A percentile compares a stretch with the other conserved stretches of the same genome.
Conservation (phyloP, 2,113 vertebrate species). For the Pelusios castaneus region DNA sequence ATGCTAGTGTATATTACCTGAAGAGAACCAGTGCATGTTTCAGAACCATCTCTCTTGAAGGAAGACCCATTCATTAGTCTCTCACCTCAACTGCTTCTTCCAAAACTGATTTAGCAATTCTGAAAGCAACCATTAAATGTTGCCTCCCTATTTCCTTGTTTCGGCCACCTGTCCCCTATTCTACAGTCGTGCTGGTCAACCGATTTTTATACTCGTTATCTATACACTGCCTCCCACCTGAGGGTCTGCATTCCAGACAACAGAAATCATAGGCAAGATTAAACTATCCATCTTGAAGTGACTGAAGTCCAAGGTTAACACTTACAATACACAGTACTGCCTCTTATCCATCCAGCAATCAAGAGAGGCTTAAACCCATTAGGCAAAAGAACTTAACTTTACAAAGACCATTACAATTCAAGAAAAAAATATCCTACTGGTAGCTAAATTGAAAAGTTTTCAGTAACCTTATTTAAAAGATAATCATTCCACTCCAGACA, state of each 20-base stretch:
- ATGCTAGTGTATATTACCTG: not conserved
- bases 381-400: not conserved
- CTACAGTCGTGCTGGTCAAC: not conserved
- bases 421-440: not conserved
- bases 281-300: not conserved
- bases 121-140: not conserved
- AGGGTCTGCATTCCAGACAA: not conserved
- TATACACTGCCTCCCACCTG: not conserved
- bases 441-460: not conserved
- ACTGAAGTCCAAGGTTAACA: not conserved
- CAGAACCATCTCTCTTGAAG: not conserved
- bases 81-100: not conserved
- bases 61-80: not conserved
- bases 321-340: not conserved
- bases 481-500: not conserved
- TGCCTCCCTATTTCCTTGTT: not conserved
- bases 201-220: not conserved
- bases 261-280: not conserved
- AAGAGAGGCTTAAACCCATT: not conserved
- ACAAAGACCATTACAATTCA: not conserved
- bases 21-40: not conserved
- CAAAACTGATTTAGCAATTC: not conserved
- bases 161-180: not conserved
- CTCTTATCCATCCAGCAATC: not conserved
- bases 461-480: not conserved